phyloP scores from a whole-genome alignment of 2,113 vertebrate species.

The Leucopsar rothschildi region DNA sequence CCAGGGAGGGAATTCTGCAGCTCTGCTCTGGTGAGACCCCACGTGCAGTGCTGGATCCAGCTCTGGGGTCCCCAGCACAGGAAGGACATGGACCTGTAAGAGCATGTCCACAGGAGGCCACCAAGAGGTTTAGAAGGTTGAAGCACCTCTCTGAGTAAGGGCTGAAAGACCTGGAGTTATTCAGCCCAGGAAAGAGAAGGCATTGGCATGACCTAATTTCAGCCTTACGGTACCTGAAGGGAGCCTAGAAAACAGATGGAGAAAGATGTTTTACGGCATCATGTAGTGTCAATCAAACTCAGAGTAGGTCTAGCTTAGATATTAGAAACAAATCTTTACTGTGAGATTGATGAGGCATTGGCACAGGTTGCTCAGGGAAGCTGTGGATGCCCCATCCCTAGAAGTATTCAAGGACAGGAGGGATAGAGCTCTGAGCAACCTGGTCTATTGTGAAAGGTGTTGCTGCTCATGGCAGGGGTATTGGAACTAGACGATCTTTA shows the following conservation, averaged over 20 bases:
- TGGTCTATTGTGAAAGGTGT: not conserved
- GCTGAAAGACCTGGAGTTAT: not conserved
- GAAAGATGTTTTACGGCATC: not conserved
- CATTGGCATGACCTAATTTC: not conserved
- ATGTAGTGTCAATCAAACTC: not conserved
- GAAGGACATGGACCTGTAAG: not conserved
- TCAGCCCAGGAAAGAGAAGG: not conserved
- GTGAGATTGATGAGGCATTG: not conserved
- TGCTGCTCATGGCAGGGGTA: accelerated
- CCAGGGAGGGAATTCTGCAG: too few species aligned
- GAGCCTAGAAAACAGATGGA: not conserved
- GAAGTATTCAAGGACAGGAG: not conserved
- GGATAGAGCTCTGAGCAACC: not conserved
- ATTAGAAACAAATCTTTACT: not conserved
- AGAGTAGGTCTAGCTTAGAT: not conserved
- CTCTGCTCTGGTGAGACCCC: not conserved
- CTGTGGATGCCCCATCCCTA: not conserved
- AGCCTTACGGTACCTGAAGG: not conserved
- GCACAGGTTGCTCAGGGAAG: not conserved
- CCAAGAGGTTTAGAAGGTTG: not conserved
- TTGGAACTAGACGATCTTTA: not conserved
- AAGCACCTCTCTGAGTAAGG: not conserved
- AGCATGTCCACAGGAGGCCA: not conserved
- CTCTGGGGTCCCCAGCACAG: not conserved
- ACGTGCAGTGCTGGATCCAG: not conserved